phyloP scores from a whole-genome alignment of 2,888 invertebrate genomes.

The Himalopsyche kuldschensis region DNA sequence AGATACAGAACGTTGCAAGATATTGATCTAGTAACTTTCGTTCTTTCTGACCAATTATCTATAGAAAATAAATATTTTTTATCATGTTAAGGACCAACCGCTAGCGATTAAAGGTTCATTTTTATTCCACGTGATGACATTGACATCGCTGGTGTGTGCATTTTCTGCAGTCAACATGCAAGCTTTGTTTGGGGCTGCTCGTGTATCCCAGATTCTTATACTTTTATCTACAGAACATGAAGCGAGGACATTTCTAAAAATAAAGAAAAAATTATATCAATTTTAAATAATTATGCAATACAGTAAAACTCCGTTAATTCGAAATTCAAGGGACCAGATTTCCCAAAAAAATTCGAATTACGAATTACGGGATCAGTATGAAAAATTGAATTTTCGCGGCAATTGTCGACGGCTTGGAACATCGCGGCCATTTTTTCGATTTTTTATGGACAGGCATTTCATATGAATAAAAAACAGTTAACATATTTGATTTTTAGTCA shows the following conservation, averaged over 20 bases:
- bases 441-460: too few relatives aligned
- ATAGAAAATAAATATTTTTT: background rate
- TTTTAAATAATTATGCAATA: too few relatives aligned
- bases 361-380: too few relatives aligned
- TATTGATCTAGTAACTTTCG: background rate
- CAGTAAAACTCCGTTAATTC: too few relatives aligned
- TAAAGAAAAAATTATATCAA: background rate
- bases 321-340: too few relatives aligned
- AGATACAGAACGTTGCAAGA: too few relatives aligned
- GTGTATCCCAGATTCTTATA: slow-evolving; percentile 94
- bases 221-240: slow-evolving; percentile 88
- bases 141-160: slow-evolving; percentile 91
- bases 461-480: too few relatives aligned
- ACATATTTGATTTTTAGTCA: too few relatives aligned
- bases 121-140: slow-evolving; percentile 96
- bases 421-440: too few relatives aligned
- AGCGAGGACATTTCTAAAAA: slow-evolving; percentile 73
- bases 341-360: too few relatives aligned
- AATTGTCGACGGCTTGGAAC: too few relatives aligned
- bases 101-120: slow-evolving; percentile 89
- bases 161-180: slow-evolving; percentile 86
- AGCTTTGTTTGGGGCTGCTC: slow-evolving; percentile 82
- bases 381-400: too few relatives aligned
- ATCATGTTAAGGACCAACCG: slow-evolving; percentile 51
- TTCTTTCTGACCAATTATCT: background rate